Percentiles rank a stretch among this genome's conserved stretches.
These are phyloP conservation scores for Gadopsis bispinosus DNA, from an alignment of 2,797 vertebrate genomes.

Conservation along the genomic window DNA sequence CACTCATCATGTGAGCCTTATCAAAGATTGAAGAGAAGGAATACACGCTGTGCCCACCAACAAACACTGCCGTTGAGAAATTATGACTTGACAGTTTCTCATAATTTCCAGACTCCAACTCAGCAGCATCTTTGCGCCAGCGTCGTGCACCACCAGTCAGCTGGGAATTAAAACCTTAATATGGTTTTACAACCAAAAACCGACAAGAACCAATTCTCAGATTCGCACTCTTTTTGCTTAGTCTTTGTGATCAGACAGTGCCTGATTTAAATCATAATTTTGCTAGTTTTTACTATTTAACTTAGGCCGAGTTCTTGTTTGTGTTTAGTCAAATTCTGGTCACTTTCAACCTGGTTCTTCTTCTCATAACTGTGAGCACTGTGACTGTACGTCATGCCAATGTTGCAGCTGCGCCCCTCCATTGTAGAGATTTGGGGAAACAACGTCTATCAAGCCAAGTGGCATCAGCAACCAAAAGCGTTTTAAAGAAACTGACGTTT, in stretches of 20 bases:
- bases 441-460: no score
- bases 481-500: not conserved
- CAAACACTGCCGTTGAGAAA: not conserved
- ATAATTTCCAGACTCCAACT: not conserved
- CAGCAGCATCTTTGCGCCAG: not conserved
- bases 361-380: not conserved
- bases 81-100: not conserved
- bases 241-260: not conserved
- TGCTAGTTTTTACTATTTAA: not conserved
- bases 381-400: not conserved
- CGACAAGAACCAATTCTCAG: no score
- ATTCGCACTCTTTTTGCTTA: not conserved
- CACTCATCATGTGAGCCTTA: constrained; percentile 3
- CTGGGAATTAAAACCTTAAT: not conserved
- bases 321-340: not conserved
- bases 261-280: not conserved
- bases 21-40: constrained; percentile 4
- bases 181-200: not conserved
- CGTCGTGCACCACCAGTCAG: not conserved
- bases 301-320: not conserved
- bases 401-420: not conserved
- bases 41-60: not conserved
- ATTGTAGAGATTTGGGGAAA: not conserved
- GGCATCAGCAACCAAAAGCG: not conserved
- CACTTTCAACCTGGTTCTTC: not conserved